A percentile compares a stretch with the other conserved stretches of the same genome.
These are phyloP conservation scores for Brachionus koreanus DNA, from an alignment of 1,140 invertebrate species.

Conservation along the genomic window DNA sequence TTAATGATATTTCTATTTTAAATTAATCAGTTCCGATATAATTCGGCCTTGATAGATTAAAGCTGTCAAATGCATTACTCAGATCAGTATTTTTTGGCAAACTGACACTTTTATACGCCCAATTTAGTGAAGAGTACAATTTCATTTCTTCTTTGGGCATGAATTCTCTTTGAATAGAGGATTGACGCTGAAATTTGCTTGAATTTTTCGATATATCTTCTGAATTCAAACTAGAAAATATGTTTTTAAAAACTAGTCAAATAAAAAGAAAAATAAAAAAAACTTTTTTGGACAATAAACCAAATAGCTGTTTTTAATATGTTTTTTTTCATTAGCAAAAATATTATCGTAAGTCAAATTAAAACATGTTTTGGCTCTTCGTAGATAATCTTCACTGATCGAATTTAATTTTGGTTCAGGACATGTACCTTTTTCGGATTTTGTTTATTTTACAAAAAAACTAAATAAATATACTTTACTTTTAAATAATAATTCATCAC, in stretches of 20 bases:
- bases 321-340: neutral
- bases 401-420: neutral
- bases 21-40: constrained; percentile 7
- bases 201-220: neutral
- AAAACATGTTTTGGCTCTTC: constrained; percentile 3
- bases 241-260: neutral
- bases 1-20: neutral
- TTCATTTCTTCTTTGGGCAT: constrained; percentile 40
- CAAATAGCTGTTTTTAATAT: neutral
- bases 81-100: constrained; percentile 20
- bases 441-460: neutral
- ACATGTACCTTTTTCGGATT: neutral
- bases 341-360: neutral
- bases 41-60: constrained; percentile 8
- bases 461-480: neutral
- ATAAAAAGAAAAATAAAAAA: neutral
- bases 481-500: constrained; percentile 37
- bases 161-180: neutral
- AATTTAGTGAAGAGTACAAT: constrained; percentile 22
- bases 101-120: neutral
- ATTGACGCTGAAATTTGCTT: neutral
- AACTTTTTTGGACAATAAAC: constrained; percentile 9
- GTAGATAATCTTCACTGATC: constrained; percentile 11
- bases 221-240: neutral
- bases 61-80: constrained; percentile 31